A percentile compares a stretch with the other conserved stretches of the same genome.
These are phyloP conservation scores for Ennomos fuscantarius DNA, from an alignment of 2,888 invertebrate genomes.

Conservation along the genomic window DNA sequence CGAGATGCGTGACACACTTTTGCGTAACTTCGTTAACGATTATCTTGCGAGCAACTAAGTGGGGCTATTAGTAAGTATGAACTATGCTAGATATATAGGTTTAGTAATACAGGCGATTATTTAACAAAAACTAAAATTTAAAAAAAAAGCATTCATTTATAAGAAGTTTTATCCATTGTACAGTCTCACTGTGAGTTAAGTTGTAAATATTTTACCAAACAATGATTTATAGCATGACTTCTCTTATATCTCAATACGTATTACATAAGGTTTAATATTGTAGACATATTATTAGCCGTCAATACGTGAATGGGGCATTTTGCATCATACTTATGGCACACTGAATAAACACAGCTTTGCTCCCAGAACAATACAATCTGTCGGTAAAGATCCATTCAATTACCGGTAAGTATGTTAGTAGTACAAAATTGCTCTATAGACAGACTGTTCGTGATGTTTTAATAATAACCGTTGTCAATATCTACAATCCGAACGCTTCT, in stretches of 20 bases:
- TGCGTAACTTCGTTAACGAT: slow-evolving; percentile 30
- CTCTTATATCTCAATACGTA: slow-evolving; percentile 51
- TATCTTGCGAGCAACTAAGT: slow-evolving; percentile 23
- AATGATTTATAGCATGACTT: slow-evolving; percentile 24
- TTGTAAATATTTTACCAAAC: slow-evolving; percentile 4
- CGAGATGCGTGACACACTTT: slow-evolving; percentile 32
- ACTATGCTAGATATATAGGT: too few species aligned
- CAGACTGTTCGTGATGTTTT: slow-evolving; percentile 35
- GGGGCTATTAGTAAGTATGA: background rate
- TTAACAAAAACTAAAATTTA: too few species aligned
- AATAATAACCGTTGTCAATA: slow-evolving; percentile 39
- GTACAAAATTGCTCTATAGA: slow-evolving; percentile 7
- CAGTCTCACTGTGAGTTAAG: too few species aligned
- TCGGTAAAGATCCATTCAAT: slow-evolving; percentile 39
- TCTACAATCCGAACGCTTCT: slow-evolving; percentile 24
- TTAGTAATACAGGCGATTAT: too few species aligned
- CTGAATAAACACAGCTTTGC: slow-evolving; percentile 27
- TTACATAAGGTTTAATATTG: slow-evolving; percentile 55
- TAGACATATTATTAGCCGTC: slow-evolving; percentile 39
- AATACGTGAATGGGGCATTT: slow-evolving; percentile 32
- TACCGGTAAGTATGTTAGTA: slow-evolving; percentile 20
- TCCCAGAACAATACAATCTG: slow-evolving; percentile 29
- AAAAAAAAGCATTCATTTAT: too few species aligned
- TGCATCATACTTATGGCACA: slow-evolving; percentile 31
- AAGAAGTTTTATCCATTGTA: background rate